Percentiles rank a stretch among this genome's conserved stretches.
Conservation (phyloP, 1,140 invertebrate genomes). For the Galendromus occidentalis region DNA sequence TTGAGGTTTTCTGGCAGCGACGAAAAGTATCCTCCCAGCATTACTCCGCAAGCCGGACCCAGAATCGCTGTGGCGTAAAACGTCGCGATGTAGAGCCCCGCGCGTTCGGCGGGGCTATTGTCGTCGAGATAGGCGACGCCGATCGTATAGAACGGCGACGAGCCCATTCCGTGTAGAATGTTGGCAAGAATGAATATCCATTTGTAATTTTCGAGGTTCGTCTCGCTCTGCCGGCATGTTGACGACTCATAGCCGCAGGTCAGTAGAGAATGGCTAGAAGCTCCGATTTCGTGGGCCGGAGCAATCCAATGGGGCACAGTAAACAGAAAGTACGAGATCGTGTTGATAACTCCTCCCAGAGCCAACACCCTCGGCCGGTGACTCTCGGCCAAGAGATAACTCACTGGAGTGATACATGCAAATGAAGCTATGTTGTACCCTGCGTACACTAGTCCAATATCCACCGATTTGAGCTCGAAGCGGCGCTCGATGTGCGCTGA, state of each 20-base stretch:
- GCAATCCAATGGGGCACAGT: constrained; percentile 1
- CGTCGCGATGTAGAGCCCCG: constrained; percentile 2
- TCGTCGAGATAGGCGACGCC: constrained; percentile 5
- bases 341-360: neutral
- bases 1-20: constrained; percentile 6
- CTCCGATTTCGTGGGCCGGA: neutral
- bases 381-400: neutral
- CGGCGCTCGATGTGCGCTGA: constrained; percentile 1
- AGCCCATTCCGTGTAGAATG: constrained; percentile 4
- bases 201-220: constrained; percentile 4
- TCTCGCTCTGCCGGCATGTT: neutral
- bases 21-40: neutral
- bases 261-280: neutral
- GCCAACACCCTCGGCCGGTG: neutral
- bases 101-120: neutral
- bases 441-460: neutral
- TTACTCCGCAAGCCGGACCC: neutral
- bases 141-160: constrained; percentile 1
- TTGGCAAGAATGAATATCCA: constrained; percentile 10
- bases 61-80: constrained; percentile 4
- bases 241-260: neutral
- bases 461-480: constrained; percentile 8
- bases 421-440: constrained; percentile 7
- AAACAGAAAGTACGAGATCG: constrained; percentile 3
- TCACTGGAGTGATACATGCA: constrained; percentile 8